Evolutionary conservation across 2,113 vertebrate species (phyloP).

Genomic region (Vireo altiloquus): DNA sequence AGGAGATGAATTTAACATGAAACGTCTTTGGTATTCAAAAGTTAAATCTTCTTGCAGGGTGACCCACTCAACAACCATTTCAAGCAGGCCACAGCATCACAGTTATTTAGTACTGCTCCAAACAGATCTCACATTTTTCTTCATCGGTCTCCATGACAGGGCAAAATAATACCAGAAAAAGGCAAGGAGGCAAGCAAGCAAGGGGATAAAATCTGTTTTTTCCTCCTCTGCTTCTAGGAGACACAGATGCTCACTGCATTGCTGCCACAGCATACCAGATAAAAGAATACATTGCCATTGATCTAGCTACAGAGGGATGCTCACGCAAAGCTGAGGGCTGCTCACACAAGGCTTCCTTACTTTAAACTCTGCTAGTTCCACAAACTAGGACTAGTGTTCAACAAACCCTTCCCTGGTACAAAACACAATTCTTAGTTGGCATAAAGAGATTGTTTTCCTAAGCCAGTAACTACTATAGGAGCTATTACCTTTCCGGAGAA

Average conservation of each 20-base stretch:
- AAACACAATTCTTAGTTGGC: not conserved
- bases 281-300: rapidly evolving
- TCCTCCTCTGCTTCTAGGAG: not conserved
- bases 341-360: not conserved
- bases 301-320: not conserved
- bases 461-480: not conserved
- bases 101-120: not conserved
- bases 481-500: constrained; percentile 83
- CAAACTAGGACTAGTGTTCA: not conserved
- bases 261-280: not conserved
- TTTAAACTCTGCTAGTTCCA: not conserved
- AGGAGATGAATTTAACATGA: not conserved
- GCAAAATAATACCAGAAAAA: not conserved
- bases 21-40: not conserved
- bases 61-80: not conserved
- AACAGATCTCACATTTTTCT: not conserved
- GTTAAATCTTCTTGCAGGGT: not conserved
- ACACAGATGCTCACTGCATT: not conserved
- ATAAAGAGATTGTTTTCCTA: not conserved
- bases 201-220: not conserved
- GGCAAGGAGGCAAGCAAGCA: not conserved
- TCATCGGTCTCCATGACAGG: not conserved
- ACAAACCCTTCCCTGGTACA: not conserved
- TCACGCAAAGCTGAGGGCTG: not conserved
- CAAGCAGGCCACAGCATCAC: not conserved